Base-by-base conservation (phyloP, 2,888 invertebrate species). In the Ophonus ardosiacus region DNA sequence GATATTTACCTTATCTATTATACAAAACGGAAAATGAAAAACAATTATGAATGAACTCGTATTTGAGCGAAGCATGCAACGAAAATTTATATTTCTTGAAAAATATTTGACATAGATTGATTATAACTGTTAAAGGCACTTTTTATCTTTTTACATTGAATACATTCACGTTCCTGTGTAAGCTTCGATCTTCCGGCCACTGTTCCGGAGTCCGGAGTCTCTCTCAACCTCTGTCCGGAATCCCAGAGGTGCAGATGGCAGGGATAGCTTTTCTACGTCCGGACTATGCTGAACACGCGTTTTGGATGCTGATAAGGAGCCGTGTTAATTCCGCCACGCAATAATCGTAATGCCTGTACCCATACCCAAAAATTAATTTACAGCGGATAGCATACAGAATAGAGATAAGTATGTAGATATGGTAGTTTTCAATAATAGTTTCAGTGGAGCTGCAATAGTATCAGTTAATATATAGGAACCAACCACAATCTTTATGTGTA, bases 211-310 rank as follows among this genome's bases (percentile, higher is more conserved):
- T 51, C 43, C 43, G 43, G 24, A 1, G 24, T 24, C 31, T 51
- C 43, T 13, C 13, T 13, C 43, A 8, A 8, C 13, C 43, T 51
- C 0, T 13, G 13, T 6, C 43, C 43, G 43, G 43, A 51, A 13
- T 51, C 43, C 43, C 43, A 13, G 43, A 51, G 68, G 68, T 68
- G 38, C 71, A 74, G 51, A 74, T 74, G 13, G 24, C 24, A 10
- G 63, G 43, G 13, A 31, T 31, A 31, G 31, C 31, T 31, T n/a
- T 17, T 61, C 13, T 10, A 4, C 13, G 43, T 51, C 6, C 43
- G 43, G 57, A 15, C 31, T 57, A 57, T 78, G 78, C 78, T 78
- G 78, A 78, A 57, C 78, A 78, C 57, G 78, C 78, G 57, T 43
- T 78, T 78, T 31, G 78, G 5, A 31, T n/a, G 51, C 57, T 57